A percentile compares a stretch with the other conserved stretches of the same genome.
phyloP scores from a whole-genome alignment of 2,797 vertebrate species.

The Siniperca undulata region DNA sequence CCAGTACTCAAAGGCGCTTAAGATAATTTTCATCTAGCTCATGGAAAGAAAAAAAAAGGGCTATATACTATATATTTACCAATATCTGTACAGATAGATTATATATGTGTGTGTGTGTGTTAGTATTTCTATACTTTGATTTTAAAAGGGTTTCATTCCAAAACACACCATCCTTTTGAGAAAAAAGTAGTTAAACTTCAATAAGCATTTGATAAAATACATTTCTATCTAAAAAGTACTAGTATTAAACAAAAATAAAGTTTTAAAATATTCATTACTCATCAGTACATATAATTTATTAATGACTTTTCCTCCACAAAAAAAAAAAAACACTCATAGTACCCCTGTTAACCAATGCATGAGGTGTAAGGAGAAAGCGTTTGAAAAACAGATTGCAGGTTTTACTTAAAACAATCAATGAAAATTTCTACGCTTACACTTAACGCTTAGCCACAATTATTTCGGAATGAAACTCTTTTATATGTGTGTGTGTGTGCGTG shows the following conservation, averaged over 20 bases:
- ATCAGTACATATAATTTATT: neutral
- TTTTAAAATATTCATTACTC: conserved; percentile 45
- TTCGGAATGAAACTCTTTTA: conserved; percentile 74
- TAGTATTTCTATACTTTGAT: conserved; percentile 43
- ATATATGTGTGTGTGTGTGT: neutral
- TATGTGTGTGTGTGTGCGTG: neutral
- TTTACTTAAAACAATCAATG: conserved; percentile 38
- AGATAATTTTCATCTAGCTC: conserved; percentile 86
- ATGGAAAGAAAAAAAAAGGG: conserved; percentile 64
- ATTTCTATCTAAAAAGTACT: conserved; percentile 70
- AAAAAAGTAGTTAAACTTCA: conserved; percentile 37
- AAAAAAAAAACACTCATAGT: neutral
- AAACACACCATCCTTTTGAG: conserved; percentile 50
- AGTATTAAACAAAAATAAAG: conserved; percentile 63
- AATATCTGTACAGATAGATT: conserved; percentile 63
- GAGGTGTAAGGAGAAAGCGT: conserved; percentile 2
- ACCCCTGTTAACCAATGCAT: neutral
- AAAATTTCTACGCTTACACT: conserved; percentile 9
- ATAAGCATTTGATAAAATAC: conserved; percentile 69
- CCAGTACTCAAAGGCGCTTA: conserved; percentile 92
- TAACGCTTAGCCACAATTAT: conserved; percentile 27
- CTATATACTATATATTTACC: conserved; percentile 69
- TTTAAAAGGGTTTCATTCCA: conserved; percentile 80
- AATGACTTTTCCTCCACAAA: neutral
- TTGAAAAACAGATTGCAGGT: conserved; percentile 18